Evolutionary conservation across 2,888 invertebrate species (phyloP).

Genomic region (Hemithea aestivaria): DNA sequence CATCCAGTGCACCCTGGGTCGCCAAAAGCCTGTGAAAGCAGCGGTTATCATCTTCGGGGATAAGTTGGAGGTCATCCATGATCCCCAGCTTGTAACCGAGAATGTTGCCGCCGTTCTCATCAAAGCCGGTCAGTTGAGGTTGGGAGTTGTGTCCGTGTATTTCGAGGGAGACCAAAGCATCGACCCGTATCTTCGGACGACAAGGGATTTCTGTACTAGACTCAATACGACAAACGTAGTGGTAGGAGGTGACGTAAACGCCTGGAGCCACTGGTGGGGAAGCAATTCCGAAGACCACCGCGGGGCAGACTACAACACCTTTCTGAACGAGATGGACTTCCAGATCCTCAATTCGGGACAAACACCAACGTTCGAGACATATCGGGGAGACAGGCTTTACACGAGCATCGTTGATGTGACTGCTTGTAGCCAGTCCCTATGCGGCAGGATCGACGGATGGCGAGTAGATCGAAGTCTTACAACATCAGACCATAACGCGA

Average conservation of each 20-base stretch:
- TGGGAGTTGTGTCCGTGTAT: slow-evolving; percentile 22
- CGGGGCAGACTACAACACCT: slow-evolving; percentile 4
- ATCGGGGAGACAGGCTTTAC: too few relatives aligned
- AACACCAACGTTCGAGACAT: slow-evolving; percentile 19
- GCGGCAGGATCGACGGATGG: slow-evolving; percentile 6
- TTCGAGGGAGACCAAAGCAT: slow-evolving; percentile 16
- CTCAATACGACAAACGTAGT: too few relatives aligned
- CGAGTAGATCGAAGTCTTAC: slow-evolving; percentile 11
- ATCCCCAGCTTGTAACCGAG: too few relatives aligned
- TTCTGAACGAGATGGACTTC: too few relatives aligned
- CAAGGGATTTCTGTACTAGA: too few relatives aligned
- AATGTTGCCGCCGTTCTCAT: slow-evolving; percentile 18
- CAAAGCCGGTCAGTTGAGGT: slow-evolving; percentile 9
- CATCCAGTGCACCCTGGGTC: too few relatives aligned
- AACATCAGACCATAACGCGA: slow-evolving; percentile 24
- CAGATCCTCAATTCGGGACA: slow-evolving; percentile 17
- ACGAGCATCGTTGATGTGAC: slow-evolving; percentile 24
- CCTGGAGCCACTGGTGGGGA: too few relatives aligned
- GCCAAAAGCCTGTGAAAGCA: too few relatives aligned
- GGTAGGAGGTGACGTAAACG: too few relatives aligned
- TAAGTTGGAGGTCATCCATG: not conserved
- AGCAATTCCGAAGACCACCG: slow-evolving; percentile 6
- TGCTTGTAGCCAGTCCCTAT: slow-evolving; percentile 3
- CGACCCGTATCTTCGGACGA: slow-evolving; percentile 12
- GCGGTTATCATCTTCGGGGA: not conserved